Conservation (phyloP, 2,113 vertebrate genomes). For the Chaetops frenatus region DNA sequence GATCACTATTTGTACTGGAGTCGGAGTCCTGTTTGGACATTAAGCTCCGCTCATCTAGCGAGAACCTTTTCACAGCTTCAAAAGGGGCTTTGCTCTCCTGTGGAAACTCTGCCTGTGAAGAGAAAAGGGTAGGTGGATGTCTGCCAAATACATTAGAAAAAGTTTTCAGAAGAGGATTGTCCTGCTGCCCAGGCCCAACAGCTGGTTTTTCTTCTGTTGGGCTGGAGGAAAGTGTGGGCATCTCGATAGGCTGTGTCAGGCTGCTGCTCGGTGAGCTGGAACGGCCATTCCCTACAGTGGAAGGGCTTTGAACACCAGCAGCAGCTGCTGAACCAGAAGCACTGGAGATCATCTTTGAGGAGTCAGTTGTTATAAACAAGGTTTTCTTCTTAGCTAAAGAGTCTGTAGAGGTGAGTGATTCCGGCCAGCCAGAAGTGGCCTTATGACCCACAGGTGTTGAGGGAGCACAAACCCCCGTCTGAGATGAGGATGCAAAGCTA, state of each 20-base stretch:
- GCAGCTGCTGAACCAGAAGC: slow-evolving; percentile 72
- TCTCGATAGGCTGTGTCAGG: slow-evolving; percentile 78
- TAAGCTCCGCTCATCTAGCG: slow-evolving; percentile 88
- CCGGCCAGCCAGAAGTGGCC: slow-evolving; percentile 67
- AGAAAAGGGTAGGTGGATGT: slow-evolving; percentile 77
- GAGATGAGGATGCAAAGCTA: slow-evolving; percentile 78
- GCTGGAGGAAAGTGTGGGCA: slow-evolving; percentile 81
- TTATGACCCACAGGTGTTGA: slow-evolving; percentile 65
- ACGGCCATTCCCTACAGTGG: slow-evolving; percentile 74
- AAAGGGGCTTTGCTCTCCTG: slow-evolving; percentile 80
- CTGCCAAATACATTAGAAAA: slow-evolving; percentile 79
- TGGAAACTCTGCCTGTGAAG: slow-evolving; percentile 70
- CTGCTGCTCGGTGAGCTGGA: slow-evolving; percentile 71
- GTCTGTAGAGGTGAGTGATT: slow-evolving; percentile 66
- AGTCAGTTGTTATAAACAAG: slow-evolving; percentile 89
- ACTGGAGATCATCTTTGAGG: slow-evolving; percentile 82
- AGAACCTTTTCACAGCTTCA: slow-evolving; percentile 89
- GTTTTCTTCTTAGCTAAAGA: slow-evolving; percentile 77
- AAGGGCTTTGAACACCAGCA: slow-evolving; percentile 74
- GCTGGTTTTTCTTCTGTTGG: slow-evolving; percentile 80
- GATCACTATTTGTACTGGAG: slow-evolving; percentile 93
- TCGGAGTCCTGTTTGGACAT: slow-evolving; percentile 90
- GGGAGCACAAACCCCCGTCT: slow-evolving; percentile 54
- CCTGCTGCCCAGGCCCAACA: slow-evolving; percentile 68
- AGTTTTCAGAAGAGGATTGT: slow-evolving; percentile 77